Percentiles rank a stretch among this genome's conserved stretches.
phyloP scores from a whole-genome alignment of 2,113 vertebrate species.

The Eurypyga helias region DNA sequence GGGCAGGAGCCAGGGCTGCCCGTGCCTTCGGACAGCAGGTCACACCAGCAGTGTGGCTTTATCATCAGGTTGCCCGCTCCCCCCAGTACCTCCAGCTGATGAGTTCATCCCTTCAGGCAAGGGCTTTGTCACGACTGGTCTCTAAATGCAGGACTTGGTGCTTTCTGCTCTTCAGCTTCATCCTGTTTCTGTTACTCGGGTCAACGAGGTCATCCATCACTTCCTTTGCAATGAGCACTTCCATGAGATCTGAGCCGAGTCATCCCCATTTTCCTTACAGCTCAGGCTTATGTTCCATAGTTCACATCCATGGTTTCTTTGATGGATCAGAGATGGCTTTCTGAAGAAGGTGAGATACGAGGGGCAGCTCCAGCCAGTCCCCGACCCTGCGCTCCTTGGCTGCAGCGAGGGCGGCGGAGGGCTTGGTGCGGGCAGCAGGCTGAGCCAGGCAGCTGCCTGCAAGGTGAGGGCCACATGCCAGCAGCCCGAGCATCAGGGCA shows the following conservation, averaged over 20 bases:
- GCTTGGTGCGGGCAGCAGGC: neutral
- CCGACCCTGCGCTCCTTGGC: neutral
- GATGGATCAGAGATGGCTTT: neutral
- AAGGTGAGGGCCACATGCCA: neutral
- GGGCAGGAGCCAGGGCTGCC: neutral
- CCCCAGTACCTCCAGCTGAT: neutral
- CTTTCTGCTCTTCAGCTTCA: neutral
- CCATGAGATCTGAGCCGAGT: neutral
- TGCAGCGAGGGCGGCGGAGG: neutral
- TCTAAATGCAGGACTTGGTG: neutral
- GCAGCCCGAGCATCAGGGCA: rapidly evolving
- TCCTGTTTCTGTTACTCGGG: neutral
- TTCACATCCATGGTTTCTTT: neutral
- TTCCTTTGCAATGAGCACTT: neutral
- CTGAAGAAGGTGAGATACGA: neutral
- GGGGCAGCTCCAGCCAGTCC: neutral
- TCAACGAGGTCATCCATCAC: neutral
- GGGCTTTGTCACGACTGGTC: neutral
- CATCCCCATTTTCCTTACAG: rapidly evolving
- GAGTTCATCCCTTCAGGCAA: neutral
- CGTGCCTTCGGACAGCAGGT: neutral
- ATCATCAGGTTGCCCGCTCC: neutral
- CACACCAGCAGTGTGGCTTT: rapidly evolving
- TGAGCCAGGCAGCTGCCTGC: neutral
- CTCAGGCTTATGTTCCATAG: neutral